Evolutionary conservation across 1,140 invertebrate genomes (phyloP).

Genomic region (Neocloeon triangulifer): DNA sequence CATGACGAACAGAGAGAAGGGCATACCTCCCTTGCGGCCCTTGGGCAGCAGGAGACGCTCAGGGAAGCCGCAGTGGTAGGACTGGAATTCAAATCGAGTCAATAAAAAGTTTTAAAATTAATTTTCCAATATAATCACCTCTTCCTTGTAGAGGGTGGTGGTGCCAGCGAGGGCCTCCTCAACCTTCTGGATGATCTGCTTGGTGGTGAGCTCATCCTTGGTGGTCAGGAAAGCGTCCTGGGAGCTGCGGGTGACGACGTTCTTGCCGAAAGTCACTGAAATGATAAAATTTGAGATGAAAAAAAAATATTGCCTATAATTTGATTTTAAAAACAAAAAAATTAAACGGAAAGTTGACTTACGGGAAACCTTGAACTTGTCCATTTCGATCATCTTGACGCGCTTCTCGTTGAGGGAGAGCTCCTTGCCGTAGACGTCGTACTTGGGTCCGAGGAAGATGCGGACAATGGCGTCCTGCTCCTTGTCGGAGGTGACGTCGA

Average conservation of each 20-base stretch:
- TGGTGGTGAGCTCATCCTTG: conserved; percentile 16
- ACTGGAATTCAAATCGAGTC: conserved; percentile 4
- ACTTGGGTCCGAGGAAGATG: conserved; percentile 44
- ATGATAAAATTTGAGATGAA: too few species aligned
- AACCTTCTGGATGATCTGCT: conserved; percentile 15
- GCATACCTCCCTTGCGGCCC: conserved; percentile 34
- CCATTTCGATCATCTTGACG: conserved; percentile 37
- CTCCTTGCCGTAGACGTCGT: conserved; percentile 25
- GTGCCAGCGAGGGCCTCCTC: conserved; percentile 17
- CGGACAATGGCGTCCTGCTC: conserved; percentile 26
- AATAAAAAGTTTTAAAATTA: not conserved
- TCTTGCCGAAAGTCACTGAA: conserved; percentile 28
- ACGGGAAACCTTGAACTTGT: conserved; percentile 18
- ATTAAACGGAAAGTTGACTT: conserved; percentile 9
- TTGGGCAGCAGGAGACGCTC: conserved; percentile 38
- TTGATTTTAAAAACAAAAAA: too few species aligned
- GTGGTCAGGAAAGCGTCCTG: conserved; percentile 34
- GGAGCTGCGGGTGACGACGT: conserved; percentile 27
- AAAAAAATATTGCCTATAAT: too few species aligned
- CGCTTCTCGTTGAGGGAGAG: conserved; percentile 22
- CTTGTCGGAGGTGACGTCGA: conserved; percentile 30
- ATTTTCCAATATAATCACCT: conserved; percentile 12
- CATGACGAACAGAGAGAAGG: conserved; percentile 37
- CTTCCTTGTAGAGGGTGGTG: conserved; percentile 16
- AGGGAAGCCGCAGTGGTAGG: conserved; percentile 27